Conservation (phyloP, 2,797 vertebrate species). For the Girardinus metallicus region DNA sequence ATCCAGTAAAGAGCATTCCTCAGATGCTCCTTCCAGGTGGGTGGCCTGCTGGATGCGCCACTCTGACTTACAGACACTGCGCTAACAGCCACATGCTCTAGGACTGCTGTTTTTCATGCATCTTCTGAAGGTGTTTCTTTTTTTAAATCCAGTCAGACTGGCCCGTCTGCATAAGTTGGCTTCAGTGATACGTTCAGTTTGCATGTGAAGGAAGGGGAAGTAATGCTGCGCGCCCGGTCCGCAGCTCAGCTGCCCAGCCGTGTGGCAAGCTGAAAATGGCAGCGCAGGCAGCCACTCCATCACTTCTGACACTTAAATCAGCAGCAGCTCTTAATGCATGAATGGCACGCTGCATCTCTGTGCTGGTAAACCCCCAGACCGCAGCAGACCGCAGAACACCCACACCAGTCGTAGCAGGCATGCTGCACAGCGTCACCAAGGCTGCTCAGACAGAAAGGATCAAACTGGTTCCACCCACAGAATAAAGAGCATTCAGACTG, state of each 20-base stretch:
- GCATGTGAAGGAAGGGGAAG: constrained; percentile 56
- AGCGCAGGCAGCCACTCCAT: constrained; percentile 58
- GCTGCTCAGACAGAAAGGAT: constrained; percentile 29
- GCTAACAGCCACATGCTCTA: constrained; percentile 27
- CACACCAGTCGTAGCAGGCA: constrained; percentile 44
- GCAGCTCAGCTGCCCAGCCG: constrained; percentile 41
- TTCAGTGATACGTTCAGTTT: constrained; percentile 31
- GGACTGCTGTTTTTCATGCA: constrained; percentile 7
- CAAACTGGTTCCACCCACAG: constrained; percentile 27
- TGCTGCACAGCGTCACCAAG: constrained; percentile 30
- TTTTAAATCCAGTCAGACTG: constrained; percentile 23
- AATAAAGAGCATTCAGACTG: neutral
- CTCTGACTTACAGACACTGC: constrained; percentile 19
- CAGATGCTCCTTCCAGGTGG: constrained; percentile 67
- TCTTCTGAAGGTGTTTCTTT: neutral
- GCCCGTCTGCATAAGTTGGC: constrained; percentile 15
- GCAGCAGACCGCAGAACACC: constrained; percentile 45
- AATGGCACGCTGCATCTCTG: constrained; percentile 57
- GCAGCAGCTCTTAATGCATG: constrained; percentile 60
- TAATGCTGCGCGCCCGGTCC: constrained; percentile 26
- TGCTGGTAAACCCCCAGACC: constrained; percentile 44
- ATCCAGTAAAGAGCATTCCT: constrained; percentile 80
- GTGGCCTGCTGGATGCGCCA: constrained; percentile 65
- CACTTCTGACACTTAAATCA: constrained; percentile 73
- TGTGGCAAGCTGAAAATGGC: constrained; percentile 65